phyloP scores from a whole-genome alignment of 2,888 invertebrate genomes.

The Cephus pygmeus region DNA sequence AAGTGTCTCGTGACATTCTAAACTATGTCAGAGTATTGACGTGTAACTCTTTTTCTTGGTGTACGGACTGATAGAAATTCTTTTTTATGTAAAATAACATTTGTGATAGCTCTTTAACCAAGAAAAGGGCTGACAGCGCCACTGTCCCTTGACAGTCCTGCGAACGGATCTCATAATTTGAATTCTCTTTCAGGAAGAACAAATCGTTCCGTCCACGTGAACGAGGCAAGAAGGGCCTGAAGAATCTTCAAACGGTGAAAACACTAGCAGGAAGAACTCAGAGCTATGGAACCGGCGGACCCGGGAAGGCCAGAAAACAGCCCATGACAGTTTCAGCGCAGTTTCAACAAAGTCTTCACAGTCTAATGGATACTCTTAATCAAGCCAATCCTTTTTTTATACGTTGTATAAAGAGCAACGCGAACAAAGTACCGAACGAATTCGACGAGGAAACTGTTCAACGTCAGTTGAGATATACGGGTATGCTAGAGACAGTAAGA shows the following conservation, averaged over 20 bases:
- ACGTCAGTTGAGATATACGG: slow-evolving; percentile 91
- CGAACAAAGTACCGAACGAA: slow-evolving; percentile 90
- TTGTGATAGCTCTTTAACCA: neutral
- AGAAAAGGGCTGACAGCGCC: neutral
- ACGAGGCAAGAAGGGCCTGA: slow-evolving; percentile 86
- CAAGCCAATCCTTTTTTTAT: slow-evolving; percentile 89
- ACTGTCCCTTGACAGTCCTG: no score
- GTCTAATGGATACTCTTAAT: slow-evolving; percentile 93
- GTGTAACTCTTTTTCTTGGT: neutral
- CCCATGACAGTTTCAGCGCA: slow-evolving; percentile 94
- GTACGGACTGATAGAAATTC: neutral
- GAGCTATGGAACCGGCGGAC: slow-evolving; percentile 62
- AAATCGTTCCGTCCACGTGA: slow-evolving; percentile 91
- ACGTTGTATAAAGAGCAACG: slow-evolving; percentile 95
- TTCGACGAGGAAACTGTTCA: slow-evolving; percentile 95
- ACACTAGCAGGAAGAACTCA: slow-evolving; percentile 84
- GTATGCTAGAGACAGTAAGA: slow-evolving; percentile 96
- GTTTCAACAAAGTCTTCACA: slow-evolving; percentile 92
- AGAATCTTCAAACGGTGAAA: slow-evolving; percentile 92
- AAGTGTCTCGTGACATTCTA: neutral
- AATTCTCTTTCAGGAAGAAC: slow-evolving; percentile 79
- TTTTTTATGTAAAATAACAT: neutral
- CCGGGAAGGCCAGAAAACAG: slow-evolving; percentile 81
- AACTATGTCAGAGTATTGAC: neutral
- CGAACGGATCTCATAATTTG: neutral